phyloP scores from a whole-genome alignment of 2,113 vertebrate species.

The Gambusia affinis region DNA sequence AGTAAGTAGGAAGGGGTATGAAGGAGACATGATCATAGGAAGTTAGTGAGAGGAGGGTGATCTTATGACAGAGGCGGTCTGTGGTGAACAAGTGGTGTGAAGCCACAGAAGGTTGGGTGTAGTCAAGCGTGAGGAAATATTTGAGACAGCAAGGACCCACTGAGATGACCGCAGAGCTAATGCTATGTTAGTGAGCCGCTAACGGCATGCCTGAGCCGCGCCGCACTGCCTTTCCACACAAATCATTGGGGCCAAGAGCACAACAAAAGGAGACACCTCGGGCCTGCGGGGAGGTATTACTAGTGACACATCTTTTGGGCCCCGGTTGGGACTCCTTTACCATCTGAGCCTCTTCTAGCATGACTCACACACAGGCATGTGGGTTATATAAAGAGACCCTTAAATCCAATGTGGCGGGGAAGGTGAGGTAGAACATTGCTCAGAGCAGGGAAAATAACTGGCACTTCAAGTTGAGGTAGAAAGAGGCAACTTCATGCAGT shows the following conservation, averaged over 20 bases:
- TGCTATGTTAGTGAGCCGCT: slow-evolving; percentile 76
- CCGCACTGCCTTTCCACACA: slow-evolving; percentile 68
- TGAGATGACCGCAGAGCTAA: slow-evolving; percentile 73
- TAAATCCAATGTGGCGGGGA: slow-evolving; percentile 71
- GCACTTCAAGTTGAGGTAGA: slow-evolving; percentile 49
- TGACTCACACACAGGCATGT: slow-evolving; percentile 61
- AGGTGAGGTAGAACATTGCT: slow-evolving; percentile 74
- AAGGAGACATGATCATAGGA: slow-evolving; percentile 41
- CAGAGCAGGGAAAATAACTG: slow-evolving; percentile 52
- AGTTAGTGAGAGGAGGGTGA: slow-evolving; percentile 15
- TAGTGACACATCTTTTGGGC: slow-evolving; percentile 79
- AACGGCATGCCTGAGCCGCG: slow-evolving; percentile 71
- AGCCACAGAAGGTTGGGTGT: slow-evolving; percentile 77
- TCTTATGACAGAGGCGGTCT: slow-evolving; percentile 54
- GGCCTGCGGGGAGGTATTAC: slow-evolving; percentile 68
- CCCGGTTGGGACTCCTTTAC: slow-evolving; percentile 75
- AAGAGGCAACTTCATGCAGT: slow-evolving; percentile 33
- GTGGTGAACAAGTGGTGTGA: slow-evolving; percentile 65
- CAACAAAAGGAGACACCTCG: slow-evolving; percentile 75
- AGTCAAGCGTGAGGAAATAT: slow-evolving; percentile 70
- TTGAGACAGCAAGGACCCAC: slow-evolving; percentile 71
- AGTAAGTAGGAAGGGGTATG: neutral
- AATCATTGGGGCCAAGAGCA: slow-evolving; percentile 64
- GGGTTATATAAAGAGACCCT: slow-evolving; percentile 49
- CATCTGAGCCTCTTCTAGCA: slow-evolving; percentile 66